A percentile compares a stretch with the other conserved stretches of the same genome.
Evolutionary conservation across 2,888 invertebrate species (phyloP).

Genomic region (Brenthis hecate): DNA sequence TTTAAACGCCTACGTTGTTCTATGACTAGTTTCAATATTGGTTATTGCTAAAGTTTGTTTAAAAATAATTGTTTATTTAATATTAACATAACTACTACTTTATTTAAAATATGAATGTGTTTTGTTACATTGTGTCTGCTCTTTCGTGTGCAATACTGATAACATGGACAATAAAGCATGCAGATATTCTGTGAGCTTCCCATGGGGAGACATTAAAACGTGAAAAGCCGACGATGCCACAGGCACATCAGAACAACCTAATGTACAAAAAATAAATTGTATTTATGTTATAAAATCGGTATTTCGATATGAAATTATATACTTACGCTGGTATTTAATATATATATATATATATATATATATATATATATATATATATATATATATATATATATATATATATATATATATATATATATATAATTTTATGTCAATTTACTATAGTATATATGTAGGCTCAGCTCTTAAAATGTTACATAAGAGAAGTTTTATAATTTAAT

Average conservation of each 20-base stretch:
- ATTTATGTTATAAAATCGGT: too few relatives aligned
- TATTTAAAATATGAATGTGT: constrained; percentile 5
- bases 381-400: too few relatives aligned
- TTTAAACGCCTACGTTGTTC: constrained; percentile 36
- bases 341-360: too few relatives aligned
- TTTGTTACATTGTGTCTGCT: constrained; percentile 10
- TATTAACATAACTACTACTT: not conserved
- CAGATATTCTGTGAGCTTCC: constrained; percentile 41
- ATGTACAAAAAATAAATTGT: constrained; percentile 12
- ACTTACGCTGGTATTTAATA: too few relatives aligned
- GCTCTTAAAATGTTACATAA: constrained; percentile 7
- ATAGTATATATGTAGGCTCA: too few relatives aligned
- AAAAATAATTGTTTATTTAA: not conserved
- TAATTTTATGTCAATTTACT: too few relatives aligned
- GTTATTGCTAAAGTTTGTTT: constrained; percentile 25
- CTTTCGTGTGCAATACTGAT: constrained; percentile 29
- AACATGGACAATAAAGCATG: constrained; percentile 42
- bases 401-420: too few relatives aligned
- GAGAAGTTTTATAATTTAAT: constrained; percentile 13
- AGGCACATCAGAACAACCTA: constrained; percentile 24
- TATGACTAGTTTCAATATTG: constrained; percentile 26
- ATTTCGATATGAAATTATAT: too few relatives aligned
- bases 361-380: too few relatives aligned
- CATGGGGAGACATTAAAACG: constrained; percentile 42
- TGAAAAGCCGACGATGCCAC: constrained; percentile 39